Conservation (phyloP, 2,888 invertebrate species). For the Cephus sareptanus region DNA sequence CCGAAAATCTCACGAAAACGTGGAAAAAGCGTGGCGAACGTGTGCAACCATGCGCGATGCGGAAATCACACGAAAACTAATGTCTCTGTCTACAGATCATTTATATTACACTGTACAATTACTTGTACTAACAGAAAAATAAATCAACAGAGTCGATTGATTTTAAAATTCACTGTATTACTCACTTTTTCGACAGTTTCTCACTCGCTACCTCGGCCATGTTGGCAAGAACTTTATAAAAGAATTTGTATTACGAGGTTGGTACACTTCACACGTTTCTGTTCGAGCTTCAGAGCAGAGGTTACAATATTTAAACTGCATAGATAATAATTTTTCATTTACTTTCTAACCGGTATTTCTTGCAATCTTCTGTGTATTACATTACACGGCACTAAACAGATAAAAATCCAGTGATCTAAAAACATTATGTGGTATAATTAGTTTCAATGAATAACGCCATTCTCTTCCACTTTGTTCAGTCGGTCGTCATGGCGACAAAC, state of each 20-base stretch:
- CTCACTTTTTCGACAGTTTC: constrained; percentile 79
- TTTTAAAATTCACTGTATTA: constrained; percentile 28
- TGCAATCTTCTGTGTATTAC: not conserved
- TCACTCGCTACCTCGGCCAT: constrained; percentile 73
- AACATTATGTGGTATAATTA: not conserved
- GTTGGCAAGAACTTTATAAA: constrained; percentile 37
- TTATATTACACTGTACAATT: not conserved
- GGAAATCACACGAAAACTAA: not conserved
- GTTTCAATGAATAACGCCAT: not conserved
- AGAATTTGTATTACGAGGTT: constrained; percentile 17
- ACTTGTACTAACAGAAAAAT: not conserved
- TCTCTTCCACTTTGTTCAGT: not conserved
- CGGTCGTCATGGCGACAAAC: not conserved
- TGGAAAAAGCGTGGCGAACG: not conserved
- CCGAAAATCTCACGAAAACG: not conserved
- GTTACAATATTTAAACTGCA: not conserved
- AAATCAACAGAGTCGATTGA: not conserved
- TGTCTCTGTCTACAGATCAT: not conserved
- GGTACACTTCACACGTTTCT: not conserved
- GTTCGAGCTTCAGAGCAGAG: not conserved
- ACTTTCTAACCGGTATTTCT: not conserved
- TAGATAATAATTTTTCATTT: not conserved
- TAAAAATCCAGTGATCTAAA: not conserved
- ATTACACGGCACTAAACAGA: not conserved
- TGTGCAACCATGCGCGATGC: not conserved